Percentiles rank a stretch among this genome's conserved stretches.
Evolutionary conservation across 2,113 vertebrate species (phyloP).

Genomic region (Stegastes partitus): DNA sequence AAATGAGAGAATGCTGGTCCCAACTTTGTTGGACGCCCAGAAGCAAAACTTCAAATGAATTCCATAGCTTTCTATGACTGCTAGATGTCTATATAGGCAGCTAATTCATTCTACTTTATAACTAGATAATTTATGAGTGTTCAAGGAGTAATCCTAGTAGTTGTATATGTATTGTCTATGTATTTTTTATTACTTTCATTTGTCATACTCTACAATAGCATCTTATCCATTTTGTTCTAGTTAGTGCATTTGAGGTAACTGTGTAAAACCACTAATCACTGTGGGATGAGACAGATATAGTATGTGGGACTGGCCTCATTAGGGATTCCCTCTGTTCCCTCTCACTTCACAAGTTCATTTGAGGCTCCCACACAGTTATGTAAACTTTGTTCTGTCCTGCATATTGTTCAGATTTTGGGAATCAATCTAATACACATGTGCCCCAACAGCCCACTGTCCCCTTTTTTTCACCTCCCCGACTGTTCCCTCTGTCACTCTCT

Average conservation of each 20-base stretch:
- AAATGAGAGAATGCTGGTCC: too few species aligned
- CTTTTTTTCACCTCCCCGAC: constrained; percentile 9
- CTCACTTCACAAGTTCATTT: background rate
- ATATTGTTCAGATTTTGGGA: constrained; percentile 9
- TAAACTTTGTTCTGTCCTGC: constrained; percentile 19
- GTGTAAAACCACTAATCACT: background rate
- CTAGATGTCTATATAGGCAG: background rate
- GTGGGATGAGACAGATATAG: constrained; percentile 16
- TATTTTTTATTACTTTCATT: background rate
- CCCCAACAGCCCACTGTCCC: constrained; percentile 6
- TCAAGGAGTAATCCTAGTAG: too few species aligned
- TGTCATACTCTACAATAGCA: background rate
- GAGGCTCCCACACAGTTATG: constrained; percentile 18
- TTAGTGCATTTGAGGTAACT: constrained; percentile 1
- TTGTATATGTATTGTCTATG: background rate
- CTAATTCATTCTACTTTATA: background rate
- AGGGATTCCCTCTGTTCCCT: constrained; percentile 19
- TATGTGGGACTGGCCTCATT: constrained; percentile 22
- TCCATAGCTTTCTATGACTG: too few species aligned
- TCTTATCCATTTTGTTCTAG: background rate
- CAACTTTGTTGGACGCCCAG: too few species aligned
- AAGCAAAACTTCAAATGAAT: too few species aligned
- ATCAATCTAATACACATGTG: constrained; percentile 23
- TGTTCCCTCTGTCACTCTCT: constrained; percentile 32
- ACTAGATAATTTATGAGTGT: background rate